Evolutionary conservation across 2,888 invertebrate species (phyloP).

Genomic region (Cepaea hortensis): DNA sequence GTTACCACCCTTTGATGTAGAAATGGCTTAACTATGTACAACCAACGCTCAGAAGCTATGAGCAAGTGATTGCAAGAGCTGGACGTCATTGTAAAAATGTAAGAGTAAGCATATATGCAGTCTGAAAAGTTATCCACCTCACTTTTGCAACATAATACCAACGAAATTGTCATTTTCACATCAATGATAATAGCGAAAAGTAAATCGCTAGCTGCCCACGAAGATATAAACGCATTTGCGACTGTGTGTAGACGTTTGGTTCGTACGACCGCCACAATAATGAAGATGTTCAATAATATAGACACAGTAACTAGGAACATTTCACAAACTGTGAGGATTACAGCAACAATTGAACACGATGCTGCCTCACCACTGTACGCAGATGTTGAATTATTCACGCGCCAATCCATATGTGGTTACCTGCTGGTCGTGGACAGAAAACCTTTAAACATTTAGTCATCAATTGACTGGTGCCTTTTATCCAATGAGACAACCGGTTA

Average conservation of each 20-base stretch:
- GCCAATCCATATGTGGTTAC: too few relatives aligned
- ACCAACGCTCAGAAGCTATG: constrained; percentile 14
- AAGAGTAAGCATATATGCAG: neutral
- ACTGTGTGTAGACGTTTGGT: constrained; percentile 9
- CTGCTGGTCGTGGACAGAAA: too few relatives aligned
- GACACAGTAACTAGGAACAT: neutral
- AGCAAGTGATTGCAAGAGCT: neutral
- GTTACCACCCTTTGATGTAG: constrained; percentile 13
- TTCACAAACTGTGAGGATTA: too few relatives aligned
- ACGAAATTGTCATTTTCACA: neutral
- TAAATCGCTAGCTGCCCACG: neutral
- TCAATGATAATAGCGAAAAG: neutral
- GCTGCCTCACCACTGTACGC: too few relatives aligned
- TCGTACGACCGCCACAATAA: neutral
- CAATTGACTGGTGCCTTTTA: too few relatives aligned
- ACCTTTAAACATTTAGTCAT: too few relatives aligned
- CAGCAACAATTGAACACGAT: too few relatives aligned
- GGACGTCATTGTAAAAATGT: neutral
- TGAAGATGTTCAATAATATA: neutral
- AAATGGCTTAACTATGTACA: constrained; percentile 18
- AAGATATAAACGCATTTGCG: neutral
- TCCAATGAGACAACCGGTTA: too few relatives aligned
- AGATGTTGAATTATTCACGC: too few relatives aligned
- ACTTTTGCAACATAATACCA: neutral
- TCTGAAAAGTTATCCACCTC: neutral